These are phyloP conservation scores for Rousettus madagascariensis DNA, from an alignment of 2,797 vertebrate genomes.

Conservation along the genomic window DNA sequence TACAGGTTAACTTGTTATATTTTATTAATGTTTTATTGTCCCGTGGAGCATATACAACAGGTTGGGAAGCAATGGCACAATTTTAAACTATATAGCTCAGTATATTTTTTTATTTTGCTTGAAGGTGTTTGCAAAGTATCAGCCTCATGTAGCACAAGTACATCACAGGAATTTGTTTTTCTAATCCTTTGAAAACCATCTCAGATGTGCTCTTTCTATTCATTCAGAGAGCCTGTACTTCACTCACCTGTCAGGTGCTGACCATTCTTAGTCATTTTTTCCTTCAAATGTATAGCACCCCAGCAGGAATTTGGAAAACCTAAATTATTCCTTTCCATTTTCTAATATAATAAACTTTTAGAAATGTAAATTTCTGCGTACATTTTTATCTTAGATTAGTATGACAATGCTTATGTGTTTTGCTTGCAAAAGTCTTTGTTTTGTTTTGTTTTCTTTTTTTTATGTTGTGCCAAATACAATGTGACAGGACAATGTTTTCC, in stretches of 20 bases:
- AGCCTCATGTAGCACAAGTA: background rate
- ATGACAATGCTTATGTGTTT: background rate
- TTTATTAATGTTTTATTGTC: conserved; percentile 61
- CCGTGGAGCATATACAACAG: conserved; percentile 12
- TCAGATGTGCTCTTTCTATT: background rate
- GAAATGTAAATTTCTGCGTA: background rate
- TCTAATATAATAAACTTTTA: background rate
- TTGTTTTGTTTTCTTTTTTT: background rate
- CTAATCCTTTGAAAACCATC: background rate
- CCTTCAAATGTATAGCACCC: background rate
- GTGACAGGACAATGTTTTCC: background rate
- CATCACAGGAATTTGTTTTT: background rate
- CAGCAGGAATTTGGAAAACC: background rate
- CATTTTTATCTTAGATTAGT: background rate
- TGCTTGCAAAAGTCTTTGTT: background rate
- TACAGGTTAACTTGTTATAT: conserved; percentile 43
- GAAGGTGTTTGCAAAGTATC: background rate
- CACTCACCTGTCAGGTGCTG: background rate
- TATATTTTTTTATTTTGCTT: background rate
- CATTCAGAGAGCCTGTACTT: background rate
- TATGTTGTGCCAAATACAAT: background rate
- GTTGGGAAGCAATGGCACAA: conserved; percentile 19
- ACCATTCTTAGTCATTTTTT: background rate
- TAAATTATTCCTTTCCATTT: background rate
- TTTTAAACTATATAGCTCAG: background rate